Evolutionary conservation across 2,113 vertebrate genomes (phyloP), one percentile per base, ranked within the genome.

Genomic region (Nymphicus hollandicus): DNA sequence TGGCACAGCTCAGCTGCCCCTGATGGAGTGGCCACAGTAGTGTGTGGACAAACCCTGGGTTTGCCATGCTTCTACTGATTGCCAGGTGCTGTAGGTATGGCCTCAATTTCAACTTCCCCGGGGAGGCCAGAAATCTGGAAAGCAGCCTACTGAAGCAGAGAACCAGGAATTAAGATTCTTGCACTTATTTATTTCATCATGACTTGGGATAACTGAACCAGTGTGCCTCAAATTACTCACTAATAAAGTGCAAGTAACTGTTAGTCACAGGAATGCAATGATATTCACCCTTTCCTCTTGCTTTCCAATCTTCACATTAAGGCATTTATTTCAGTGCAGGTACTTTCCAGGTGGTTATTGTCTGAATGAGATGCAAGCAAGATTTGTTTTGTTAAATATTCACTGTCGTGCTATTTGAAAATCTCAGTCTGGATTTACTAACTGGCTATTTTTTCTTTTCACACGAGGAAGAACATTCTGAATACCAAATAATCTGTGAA

Each of bases 401-500:
- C 35, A 11, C 61, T 88, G 68, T 81, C 85, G 63, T 70, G 76
- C 41, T 50, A 35, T 71, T 83, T 93, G 61, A 95, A 95, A 91
- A 90, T 70, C 53, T 86, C 81, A 24, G 68, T 37, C 80, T 90
- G 63, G 43, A 89, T 96, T 94, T 93, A 91, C 71, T 63, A 92
- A 44, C 60, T 6, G 11, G 56, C 81, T 91, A 77, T 93, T 73
- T 92, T 92, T 81, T 33, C 49, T 74, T 52, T 81, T 93, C 92
- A 78, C 1, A 2, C n/a, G 79, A 81, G 33, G 65, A 86, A 64
- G 92, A 88, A 39, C 39, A 87, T 72, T 74, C 91, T 95, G 91
- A 96, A 97, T 94, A 95, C 78, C 90, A 97, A 97, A 71, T 91
- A 96, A 91, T 91, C 93, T 69, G 1, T 92, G 93, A 97, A 95